Percentiles rank a stretch among this genome's conserved stretches.
Conservation (phyloP, 2,797 vertebrate genomes). For the Sibirionetta formosa region DNA sequence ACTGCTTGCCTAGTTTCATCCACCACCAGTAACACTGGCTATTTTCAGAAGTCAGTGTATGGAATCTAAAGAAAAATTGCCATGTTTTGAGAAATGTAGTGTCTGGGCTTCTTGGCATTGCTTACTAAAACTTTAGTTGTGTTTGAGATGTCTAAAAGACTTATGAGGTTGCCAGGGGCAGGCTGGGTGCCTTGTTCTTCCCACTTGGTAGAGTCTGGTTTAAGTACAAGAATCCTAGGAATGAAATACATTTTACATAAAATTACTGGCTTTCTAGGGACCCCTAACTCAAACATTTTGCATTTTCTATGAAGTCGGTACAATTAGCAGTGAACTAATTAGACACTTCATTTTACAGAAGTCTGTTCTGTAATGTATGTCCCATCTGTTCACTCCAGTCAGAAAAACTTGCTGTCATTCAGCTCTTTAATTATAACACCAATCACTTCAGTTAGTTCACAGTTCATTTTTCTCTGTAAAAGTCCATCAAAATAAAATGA, state of each 20-base stretch:
- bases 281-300: neutral
- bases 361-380: neutral
- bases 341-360: conserved; percentile 34
- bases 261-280: neutral
- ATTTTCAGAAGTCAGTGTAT: neutral
- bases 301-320: neutral
- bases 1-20: neutral
- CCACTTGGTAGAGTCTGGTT: neutral
- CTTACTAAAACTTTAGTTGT: neutral
- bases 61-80: neutral
- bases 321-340: conserved; percentile 14
- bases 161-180: neutral
- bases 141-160: neutral
- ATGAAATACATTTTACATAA: neutral
- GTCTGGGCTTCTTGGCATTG: neutral
- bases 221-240: neutral
- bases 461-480: neutral
- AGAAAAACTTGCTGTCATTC: conserved; percentile 39
- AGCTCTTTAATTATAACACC: conserved; percentile 14
- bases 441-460: conserved; percentile 3
- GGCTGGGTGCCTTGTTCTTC: neutral
- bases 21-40: neutral
- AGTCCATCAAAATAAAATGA: neutral
- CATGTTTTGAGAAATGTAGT: neutral
- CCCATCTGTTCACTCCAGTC: conserved; percentile 40